Conservation (phyloP, 2,888 invertebrate species). For the Catotricha subobsoleta region DNA sequence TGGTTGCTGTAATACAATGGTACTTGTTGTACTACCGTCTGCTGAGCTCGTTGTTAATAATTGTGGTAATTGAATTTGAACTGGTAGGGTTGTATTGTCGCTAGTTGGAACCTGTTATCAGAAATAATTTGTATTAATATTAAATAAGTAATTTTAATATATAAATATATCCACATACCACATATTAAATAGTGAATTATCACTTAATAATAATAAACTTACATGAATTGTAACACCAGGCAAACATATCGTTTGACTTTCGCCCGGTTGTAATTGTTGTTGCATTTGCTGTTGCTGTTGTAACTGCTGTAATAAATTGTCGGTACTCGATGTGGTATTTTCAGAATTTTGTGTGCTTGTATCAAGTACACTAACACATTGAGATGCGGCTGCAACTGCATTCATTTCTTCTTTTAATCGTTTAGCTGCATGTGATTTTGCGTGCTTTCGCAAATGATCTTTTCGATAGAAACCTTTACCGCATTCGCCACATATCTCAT, state of each 20-base stretch:
- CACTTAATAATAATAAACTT: too few species aligned
- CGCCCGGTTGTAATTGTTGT: background rate
- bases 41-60: constrained; percentile 16
- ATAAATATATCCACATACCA: too few species aligned
- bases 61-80: constrained; percentile 47
- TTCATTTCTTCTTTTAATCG: constrained; percentile 51
- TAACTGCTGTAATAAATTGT: constrained; percentile 12
- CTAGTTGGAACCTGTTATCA: constrained; percentile 38
- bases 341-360: constrained; percentile 17
- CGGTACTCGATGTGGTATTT: constrained; percentile 15
- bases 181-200: too few species aligned
- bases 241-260: constrained; percentile 9
- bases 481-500: constrained; percentile 32
- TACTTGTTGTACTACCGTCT: constrained; percentile 13
- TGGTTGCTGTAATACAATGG: constrained; percentile 13
- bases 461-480: constrained; percentile 52
- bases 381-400: constrained; percentile 18
- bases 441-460: constrained; percentile 64
- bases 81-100: constrained; percentile 38
- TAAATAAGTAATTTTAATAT: too few species aligned
- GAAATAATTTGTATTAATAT: too few species aligned
- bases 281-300: constrained; percentile 12
- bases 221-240: constrained; percentile 10
- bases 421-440: constrained; percentile 57
- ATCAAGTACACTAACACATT: too few species aligned